Conservation (phyloP, 2,113 vertebrate genomes). For the Seriola aureovittata region DNA sequence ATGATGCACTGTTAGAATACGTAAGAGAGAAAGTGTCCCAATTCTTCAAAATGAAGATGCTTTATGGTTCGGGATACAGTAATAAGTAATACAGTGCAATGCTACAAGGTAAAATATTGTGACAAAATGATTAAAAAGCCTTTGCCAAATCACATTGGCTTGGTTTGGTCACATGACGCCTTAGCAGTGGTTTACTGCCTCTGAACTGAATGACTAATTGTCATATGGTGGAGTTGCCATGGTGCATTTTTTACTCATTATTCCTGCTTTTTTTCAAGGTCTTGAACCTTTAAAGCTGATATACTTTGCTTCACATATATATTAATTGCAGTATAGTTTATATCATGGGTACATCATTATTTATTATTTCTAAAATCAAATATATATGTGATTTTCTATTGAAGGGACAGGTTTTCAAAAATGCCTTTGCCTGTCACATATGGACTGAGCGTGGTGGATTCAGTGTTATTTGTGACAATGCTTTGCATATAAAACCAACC, state of each 20-base stretch:
- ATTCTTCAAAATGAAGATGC: background rate
- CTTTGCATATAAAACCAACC: background rate
- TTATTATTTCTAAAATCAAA: background rate
- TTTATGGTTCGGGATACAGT: background rate
- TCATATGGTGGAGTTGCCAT: constrained; percentile 22
- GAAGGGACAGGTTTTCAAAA: background rate
- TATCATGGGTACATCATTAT: background rate
- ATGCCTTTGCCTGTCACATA: background rate
- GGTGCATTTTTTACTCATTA: constrained; percentile 3
- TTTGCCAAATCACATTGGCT: background rate
- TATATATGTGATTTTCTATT: background rate
- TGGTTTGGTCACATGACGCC: background rate
- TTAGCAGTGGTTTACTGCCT: background rate
- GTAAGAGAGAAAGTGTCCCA: background rate
- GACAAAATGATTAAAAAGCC: background rate
- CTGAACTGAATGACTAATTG: background rate
- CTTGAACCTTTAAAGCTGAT: constrained; percentile 3
- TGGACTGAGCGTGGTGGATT: background rate
- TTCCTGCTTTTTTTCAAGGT: constrained; percentile 12
- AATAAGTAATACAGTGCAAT: too few species aligned
- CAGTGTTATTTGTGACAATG: background rate
- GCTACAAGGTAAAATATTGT: background rate
- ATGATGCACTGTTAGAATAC: background rate
- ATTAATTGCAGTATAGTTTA: background rate
- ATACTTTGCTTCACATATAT: background rate